Evolutionary conservation across 2,888 invertebrate species (phyloP), one percentile per base, ranked within the genome.

Genomic region (Leptinotarsa juncta): DNA sequence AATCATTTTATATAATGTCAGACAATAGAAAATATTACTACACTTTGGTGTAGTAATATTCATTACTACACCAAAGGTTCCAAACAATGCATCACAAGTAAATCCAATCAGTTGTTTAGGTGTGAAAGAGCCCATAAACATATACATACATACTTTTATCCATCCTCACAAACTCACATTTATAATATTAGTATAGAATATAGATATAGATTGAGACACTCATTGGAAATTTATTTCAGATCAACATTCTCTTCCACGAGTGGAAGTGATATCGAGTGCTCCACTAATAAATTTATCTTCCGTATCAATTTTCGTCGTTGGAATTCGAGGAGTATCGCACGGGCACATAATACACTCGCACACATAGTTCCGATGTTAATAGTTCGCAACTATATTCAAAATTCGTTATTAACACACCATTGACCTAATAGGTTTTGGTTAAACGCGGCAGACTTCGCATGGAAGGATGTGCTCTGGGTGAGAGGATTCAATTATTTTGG

Each of bases 391-490:
- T 86, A 85, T 85, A 86, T 86, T 84, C 85, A 84, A 84, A 86
- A 86, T 85, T 83, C 84, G 84, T 87, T 87, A 86, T 84, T 85
- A 86, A 86, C 86, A 83, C 85, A 82, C 86, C 87, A 87, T 87
- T 87, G 86, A 86, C 82, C 84, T 86, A 86, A 86, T 84, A 83
- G 82, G 78, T 80, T 79, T 79, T 66, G 70, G 77, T 75, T 74
- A 68, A 68, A 68, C 65, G 67, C 68, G 32, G 72, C 69, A 57
- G 18, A 62, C 62, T 69, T 60, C 48, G 69, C 69, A 49, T 69
- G 20, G 32, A 32, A 68, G 55, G 69, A 69, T 69, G 49, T 48
- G 57, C 57, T 48, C 57, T 53, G 69, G 57, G 57, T 67, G 67
- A 67, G 67, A 60, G 67, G 66, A 57, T 72, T 72, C 72, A 51